Conservation (phyloP, 2,113 vertebrate genomes). For the Sprattus sprattus region DNA sequence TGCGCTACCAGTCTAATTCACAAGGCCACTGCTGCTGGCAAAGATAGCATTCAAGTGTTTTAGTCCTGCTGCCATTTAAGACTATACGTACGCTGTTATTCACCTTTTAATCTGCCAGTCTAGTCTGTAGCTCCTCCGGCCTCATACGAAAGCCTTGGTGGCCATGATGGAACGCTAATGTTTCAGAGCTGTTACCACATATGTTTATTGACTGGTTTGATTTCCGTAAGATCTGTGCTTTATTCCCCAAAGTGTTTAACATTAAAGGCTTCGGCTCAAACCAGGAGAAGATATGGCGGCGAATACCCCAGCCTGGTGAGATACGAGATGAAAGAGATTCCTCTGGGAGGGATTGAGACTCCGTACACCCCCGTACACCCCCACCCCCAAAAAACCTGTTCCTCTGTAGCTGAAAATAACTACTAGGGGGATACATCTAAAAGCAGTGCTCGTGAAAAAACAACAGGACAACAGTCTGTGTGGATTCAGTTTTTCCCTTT, state of each 20-base stretch:
- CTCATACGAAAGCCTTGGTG: not conserved
- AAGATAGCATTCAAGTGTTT: not conserved
- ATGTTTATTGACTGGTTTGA: constrained; percentile 13
- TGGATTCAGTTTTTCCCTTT: not conserved
- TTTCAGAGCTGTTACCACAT: not conserved
- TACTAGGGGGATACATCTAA: not conserved
- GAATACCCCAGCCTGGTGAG: not conserved
- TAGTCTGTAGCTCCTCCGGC: not conserved
- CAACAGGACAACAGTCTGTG: not conserved
- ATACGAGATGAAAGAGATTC: constrained; percentile 1
- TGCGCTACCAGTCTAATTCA: not conserved
- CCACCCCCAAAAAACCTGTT: not conserved
- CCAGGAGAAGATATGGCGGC: constrained; percentile 43
- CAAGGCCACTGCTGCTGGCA: not conserved
- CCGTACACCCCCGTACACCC: not conserved
- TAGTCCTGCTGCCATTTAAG: not conserved
- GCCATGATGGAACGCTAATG: not conserved
- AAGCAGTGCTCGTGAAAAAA: constrained; percentile 15
- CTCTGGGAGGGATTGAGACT: not conserved
- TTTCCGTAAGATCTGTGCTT: constrained; percentile 7
- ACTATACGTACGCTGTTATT: not conserved
- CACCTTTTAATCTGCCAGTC: not conserved
- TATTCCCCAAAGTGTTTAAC: constrained; percentile 36
- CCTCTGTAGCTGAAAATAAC: constrained; percentile 1
- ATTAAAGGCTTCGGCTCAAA: constrained; percentile 51